These are phyloP conservation scores for Trachops cirrhosus DNA, from an alignment of 2,797 vertebrate species.

Conservation along the genomic window DNA sequence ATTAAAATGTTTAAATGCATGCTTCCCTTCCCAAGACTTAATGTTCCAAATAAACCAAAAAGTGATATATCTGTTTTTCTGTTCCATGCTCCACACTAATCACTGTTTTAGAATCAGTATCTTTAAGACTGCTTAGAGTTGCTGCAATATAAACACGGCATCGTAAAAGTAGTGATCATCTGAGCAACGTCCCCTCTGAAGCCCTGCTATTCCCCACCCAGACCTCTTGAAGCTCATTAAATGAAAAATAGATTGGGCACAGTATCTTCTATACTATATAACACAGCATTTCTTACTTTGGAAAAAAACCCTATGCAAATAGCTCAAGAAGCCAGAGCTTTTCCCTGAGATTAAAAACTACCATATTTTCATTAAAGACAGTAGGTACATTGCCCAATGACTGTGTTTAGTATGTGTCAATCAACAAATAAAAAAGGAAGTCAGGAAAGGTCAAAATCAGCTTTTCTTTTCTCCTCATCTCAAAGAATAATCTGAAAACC, in stretches of 20 bases:
- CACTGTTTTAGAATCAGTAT: background rate
- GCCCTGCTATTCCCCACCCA: background rate
- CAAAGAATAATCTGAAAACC: background rate
- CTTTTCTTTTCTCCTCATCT: background rate
- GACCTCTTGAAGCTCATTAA: background rate
- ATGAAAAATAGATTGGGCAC: background rate
- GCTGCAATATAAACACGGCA: background rate
- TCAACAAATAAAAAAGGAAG: background rate
- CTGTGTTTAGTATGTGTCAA: background rate
- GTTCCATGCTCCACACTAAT: background rate
- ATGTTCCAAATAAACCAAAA: background rate
- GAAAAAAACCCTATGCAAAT: background rate
- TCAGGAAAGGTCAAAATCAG: background rate
- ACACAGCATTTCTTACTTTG: slow-evolving; percentile 7
- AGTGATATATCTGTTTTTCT: background rate
- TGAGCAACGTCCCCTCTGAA: background rate
- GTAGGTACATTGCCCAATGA: background rate
- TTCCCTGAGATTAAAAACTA: background rate
- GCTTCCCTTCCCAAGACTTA: background rate
- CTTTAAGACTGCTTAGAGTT: background rate
- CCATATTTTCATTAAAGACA: background rate
- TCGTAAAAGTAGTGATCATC: background rate
- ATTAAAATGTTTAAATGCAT: background rate
- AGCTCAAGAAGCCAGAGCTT: background rate
- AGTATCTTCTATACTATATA: background rate